Evolutionary conservation across 2,113 vertebrate species (phyloP), one percentile per base, ranked within the genome.

Genomic region (Recurvirostra avosetta): DNA sequence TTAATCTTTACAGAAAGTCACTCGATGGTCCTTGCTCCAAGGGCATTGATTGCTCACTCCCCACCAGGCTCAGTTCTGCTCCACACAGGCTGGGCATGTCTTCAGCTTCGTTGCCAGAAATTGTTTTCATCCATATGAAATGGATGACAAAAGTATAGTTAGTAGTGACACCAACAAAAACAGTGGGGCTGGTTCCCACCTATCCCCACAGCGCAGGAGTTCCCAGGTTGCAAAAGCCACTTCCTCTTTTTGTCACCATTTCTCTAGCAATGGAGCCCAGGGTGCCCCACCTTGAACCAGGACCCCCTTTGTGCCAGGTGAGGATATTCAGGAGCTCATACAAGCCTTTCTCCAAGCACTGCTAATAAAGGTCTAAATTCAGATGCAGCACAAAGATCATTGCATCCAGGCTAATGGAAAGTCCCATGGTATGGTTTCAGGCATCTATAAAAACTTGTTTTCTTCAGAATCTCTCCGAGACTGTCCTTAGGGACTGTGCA

Each of bases 101-200:
- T 40, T 81, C 36, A 32, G 47, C 58, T 59, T 67, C 49, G 8
- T 27, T 53, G 5, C 32, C 58, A 84, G 30, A 17, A 36, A 25
- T 20, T 6, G 12, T n/a, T 86, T 41, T 32, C n/a, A 79, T 58
- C 66, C 13, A 2, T 5, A 11, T 0, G 0, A 21, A 34, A 19
- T 2, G 8, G 11, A 36, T 36, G 29, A n/a, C 19, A 18, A 8
- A 32, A 38, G 14, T 1, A 1, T 0, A 47, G 40, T 6, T 0
- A 47, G 40, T 6, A 12, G 11, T 8, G 30, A 21, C 41, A 53
- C 8, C 17, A 47, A 30, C 8, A 30, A 41, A 81, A 63, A 3
- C 0, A 1, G 43, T 3, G 26, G 36, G 8, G 27, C 23, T 77
- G 43, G 9, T 47, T 88, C 43, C 58, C 47, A 40, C 41, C 21